Percentiles rank a stretch among this genome's conserved stretches.
phyloP scores from a whole-genome alignment of 2,797 vertebrate genomes.

The Sebastes trivittatus region DNA sequence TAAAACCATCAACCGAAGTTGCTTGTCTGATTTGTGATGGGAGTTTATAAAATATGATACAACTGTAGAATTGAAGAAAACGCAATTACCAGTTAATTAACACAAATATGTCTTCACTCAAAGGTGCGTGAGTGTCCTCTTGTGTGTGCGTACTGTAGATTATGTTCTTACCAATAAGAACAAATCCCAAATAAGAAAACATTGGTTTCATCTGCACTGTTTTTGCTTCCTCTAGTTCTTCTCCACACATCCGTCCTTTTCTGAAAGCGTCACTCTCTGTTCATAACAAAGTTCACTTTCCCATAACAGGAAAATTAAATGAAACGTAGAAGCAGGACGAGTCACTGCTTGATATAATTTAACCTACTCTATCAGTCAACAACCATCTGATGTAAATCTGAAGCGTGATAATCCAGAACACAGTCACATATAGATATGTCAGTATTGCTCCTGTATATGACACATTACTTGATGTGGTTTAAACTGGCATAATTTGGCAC shows the following conservation, averaged over 20 bases:
- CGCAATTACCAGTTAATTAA: background rate
- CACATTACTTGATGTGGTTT: background rate
- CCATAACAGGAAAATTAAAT: no score
- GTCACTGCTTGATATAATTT: background rate
- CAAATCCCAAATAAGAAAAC: background rate
- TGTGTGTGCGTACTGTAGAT: background rate
- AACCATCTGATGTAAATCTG: background rate
- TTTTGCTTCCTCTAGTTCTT: background rate
- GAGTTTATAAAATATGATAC: no score
- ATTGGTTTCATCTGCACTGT: background rate
- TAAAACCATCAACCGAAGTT: no score
- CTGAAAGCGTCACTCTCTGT: background rate
- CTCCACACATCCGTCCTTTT: background rate
- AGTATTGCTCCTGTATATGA: background rate
- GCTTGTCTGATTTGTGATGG: no score
- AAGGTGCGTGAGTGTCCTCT: background rate
- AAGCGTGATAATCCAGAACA: background rate
- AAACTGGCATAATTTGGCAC: background rate
- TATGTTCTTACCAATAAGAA: background rate
- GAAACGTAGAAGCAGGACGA: no score
- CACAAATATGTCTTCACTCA: background rate
- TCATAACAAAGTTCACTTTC: no score
- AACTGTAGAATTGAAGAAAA: background rate
- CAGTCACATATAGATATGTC: background rate
- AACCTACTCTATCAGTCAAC: background rate